Base-by-base conservation (phyloP, 1,140 invertebrate genomes). In the Cecropterus lyciades region DNA sequence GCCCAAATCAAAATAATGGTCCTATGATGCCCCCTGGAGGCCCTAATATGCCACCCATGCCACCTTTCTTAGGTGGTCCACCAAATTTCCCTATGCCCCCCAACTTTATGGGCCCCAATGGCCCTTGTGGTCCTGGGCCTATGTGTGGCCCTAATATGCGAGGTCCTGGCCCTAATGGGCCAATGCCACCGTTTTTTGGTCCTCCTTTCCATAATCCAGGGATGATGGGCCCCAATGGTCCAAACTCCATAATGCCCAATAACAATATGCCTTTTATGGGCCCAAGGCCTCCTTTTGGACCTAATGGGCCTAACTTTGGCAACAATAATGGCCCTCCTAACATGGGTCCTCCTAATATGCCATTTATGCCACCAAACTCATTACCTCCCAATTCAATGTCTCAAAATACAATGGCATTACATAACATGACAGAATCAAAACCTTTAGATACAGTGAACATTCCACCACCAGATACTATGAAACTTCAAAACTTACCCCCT, bases 181-280 rank as follows among this genome's bases (percentile, higher is more conserved):
- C 83, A 14, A 87, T 91, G 85, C 84, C 82, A 13, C 86, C 87
- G 16, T 89, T 89, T 57, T 88, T 84, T 59, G 75, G 80, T 11
- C 85, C 88, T 1, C 84, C 84, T 10, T 88, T 85, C 59, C 72
- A 74, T 15, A 86, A 88, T 75, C 70, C 75, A 14, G 62, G 73
- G 30, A 84, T 87, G 80, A 83, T 86, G 77, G 80, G 87, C 9
- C 80, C 81, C 8, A 87, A 86, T 77, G 85, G 80, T 16, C 83
- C 80, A 24, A 87, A 85, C 67, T 72, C 82, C 0, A 83, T 85
- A 77, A 85, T 84, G 77, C 79, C 80, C 10, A 53, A 60, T 15
- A 51, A 55, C 30, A 69, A 69, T 53, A 77, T 75, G 65, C 77
- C 77, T 4, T 83, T 78, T 55, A 75, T 75, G 67, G 67, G 71